Conservation (phyloP, 2,797 vertebrate species). For the Neosilurus hyrtlii region DNA sequence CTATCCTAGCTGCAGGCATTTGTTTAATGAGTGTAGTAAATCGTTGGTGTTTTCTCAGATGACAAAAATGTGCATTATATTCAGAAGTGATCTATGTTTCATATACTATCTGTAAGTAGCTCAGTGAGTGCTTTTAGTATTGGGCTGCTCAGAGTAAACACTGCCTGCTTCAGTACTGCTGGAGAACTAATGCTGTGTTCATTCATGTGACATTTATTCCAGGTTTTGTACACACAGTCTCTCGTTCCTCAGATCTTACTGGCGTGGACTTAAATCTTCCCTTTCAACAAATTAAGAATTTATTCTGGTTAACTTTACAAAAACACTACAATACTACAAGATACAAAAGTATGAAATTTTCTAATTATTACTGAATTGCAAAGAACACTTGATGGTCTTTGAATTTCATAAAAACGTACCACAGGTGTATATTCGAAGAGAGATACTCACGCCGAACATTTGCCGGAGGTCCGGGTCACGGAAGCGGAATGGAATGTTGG, state of each 20-base stretch:
- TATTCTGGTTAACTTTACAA: background rate
- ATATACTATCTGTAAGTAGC: background rate
- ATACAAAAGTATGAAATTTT: background rate
- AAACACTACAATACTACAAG: background rate
- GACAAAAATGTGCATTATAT: conserved; percentile 18
- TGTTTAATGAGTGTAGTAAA: conserved; percentile 10
- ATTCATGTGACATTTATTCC: background rate
- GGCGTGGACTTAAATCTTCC: background rate
- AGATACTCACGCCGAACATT: conserved; percentile 94
- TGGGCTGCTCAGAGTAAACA: conserved; percentile 9
- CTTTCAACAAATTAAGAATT: background rate
- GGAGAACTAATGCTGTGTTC: background rate
- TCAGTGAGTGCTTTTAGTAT: background rate
- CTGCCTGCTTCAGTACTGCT: background rate
- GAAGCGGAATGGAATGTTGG: conserved; percentile 99
- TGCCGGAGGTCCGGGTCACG: conserved; percentile 96
- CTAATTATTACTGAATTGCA: no score
- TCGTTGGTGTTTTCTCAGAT: conserved; percentile 24
- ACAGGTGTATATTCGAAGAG: conserved; percentile 7
- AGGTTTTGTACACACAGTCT: background rate
- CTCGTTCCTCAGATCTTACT: background rate
- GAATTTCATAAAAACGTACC: background rate
- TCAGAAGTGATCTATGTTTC: background rate
- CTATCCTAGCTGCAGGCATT: conserved; percentile 18
- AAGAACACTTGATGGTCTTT: background rate